Conservation (phyloP, 2,113 vertebrate species). For the Ophthalmolycus amberensis region DNA sequence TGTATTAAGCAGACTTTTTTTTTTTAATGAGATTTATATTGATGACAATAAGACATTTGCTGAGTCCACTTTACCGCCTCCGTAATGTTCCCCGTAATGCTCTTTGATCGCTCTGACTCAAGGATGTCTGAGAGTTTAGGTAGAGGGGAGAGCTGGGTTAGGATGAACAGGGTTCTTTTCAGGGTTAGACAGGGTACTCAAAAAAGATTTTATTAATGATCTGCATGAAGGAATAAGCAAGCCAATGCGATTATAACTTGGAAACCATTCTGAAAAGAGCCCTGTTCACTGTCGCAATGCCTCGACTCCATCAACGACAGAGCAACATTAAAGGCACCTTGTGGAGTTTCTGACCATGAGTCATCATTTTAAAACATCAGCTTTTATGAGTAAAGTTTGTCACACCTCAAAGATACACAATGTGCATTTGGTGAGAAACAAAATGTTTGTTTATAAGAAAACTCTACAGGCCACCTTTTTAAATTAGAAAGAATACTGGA, state of each 20-base stretch:
- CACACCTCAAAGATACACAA: not conserved
- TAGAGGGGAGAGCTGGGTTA: slow-evolving; percentile 32
- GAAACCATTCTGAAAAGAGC: slow-evolving; percentile 46
- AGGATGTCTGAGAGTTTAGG: slow-evolving; percentile 17
- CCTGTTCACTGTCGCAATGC: slow-evolving; percentile 37
- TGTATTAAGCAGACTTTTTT: not conserved
- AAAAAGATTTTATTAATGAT: not conserved
- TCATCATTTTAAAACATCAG: not conserved
- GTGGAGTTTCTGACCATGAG: slow-evolving; percentile 23
- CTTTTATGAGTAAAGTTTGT: not conserved
- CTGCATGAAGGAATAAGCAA: not conserved
- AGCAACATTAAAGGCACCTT: slow-evolving; percentile 30
- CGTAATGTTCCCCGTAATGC: slow-evolving; percentile 10
- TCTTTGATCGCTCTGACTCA: not conserved
- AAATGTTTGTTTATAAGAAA: not conserved
- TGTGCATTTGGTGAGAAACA: not conserved
- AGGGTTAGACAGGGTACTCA: not conserved
- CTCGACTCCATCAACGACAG: slow-evolving; percentile 2
- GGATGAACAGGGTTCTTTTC: slow-evolving; percentile 47
- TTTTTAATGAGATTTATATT: not conserved
- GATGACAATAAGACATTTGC: not conserved
- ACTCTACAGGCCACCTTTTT: slow-evolving; percentile 33
- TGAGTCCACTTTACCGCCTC: not conserved
- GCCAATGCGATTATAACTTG: not conserved
- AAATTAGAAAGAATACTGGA: slow-evolving; percentile 17